These are phyloP conservation scores for Drosophila albomicans DNA, from an alignment of 1,140 invertebrate species.

Conservation along the genomic window DNA sequence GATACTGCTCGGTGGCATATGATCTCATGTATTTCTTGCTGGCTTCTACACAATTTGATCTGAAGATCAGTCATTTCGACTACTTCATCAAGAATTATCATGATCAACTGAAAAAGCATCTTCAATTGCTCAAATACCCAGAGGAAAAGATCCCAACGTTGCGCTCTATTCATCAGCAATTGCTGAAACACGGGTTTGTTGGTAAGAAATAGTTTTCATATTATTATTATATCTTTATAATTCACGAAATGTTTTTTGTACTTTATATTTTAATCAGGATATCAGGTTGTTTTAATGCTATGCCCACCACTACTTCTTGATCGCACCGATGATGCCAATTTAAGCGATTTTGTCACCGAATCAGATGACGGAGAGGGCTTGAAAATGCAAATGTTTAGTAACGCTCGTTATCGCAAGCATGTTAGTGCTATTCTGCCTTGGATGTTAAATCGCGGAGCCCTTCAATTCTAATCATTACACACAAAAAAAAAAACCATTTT, in stretches of 20 bases:
- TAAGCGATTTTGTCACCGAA: constrained; percentile 51
- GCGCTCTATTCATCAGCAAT: constrained; percentile 61
- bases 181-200: constrained; percentile 62
- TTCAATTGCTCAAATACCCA: constrained; percentile 61
- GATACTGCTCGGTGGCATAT: constrained; percentile 62
- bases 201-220: constrained; percentile 26
- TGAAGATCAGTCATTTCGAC: constrained; percentile 61
- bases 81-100: constrained; percentile 67
- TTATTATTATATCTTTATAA: neutral
- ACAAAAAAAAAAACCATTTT: too few species aligned
- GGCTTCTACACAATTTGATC: constrained; percentile 56
- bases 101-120: constrained; percentile 51
- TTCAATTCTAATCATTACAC: constrained; percentile 18
- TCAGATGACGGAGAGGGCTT: constrained; percentile 42
- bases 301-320: constrained; percentile 60
- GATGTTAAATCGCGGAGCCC: constrained; percentile 53
- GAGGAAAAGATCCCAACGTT: constrained; percentile 74
- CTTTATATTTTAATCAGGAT: constrained; percentile 23
- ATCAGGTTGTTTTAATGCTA: constrained; percentile 46
- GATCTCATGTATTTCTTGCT: constrained; percentile 79
- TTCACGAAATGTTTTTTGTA: neutral
- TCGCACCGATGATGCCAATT: constrained; percentile 45
- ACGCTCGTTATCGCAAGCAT: constrained; percentile 49
- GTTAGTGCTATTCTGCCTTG: constrained; percentile 50
- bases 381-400: constrained; percentile 56